A percentile compares a stretch with the other conserved stretches of the same genome.
Evolutionary conservation across 1,140 invertebrate species (phyloP).

Genomic region (Diuraphis noxia): DNA sequence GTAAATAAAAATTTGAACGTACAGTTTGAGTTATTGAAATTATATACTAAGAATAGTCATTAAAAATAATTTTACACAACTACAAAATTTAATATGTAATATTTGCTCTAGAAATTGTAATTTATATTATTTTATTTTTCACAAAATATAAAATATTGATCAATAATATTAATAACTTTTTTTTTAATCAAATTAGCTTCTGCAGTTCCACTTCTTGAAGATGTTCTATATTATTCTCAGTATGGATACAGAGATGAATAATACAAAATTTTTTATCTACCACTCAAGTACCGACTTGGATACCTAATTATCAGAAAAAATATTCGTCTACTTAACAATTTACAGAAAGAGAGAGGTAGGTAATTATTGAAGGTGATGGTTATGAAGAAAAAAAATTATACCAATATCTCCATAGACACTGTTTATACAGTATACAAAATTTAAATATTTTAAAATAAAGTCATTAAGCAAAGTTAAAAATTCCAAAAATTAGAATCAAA

Average conservation of each 20-base stretch:
- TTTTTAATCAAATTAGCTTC: background rate
- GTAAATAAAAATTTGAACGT: too few species aligned
- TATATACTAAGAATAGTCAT: too few species aligned
- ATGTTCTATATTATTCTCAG: background rate
- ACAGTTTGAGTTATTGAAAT: too few species aligned
- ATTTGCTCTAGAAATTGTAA: too few species aligned
- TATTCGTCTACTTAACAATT: too few species aligned
- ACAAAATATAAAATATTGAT: background rate
- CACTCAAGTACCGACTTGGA: background rate
- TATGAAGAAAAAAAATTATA: too few species aligned
- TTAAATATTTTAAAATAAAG: too few species aligned
- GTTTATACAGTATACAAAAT: background rate
- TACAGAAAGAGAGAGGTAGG: too few species aligned
- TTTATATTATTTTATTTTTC: too few species aligned
- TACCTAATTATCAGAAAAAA: background rate
- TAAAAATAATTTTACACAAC: background rate
- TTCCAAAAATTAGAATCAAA: too few species aligned
- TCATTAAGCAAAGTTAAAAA: too few species aligned
- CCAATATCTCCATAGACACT: background rate
- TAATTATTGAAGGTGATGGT: background rate
- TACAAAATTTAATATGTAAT: background rate
- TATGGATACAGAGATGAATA: background rate
- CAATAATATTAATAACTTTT: background rate
- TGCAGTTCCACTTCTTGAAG: background rate
- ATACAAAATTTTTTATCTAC: background rate